Base-by-base conservation (phyloP, 2,113 vertebrate species). In the Sceloporus tristichus region DNA sequence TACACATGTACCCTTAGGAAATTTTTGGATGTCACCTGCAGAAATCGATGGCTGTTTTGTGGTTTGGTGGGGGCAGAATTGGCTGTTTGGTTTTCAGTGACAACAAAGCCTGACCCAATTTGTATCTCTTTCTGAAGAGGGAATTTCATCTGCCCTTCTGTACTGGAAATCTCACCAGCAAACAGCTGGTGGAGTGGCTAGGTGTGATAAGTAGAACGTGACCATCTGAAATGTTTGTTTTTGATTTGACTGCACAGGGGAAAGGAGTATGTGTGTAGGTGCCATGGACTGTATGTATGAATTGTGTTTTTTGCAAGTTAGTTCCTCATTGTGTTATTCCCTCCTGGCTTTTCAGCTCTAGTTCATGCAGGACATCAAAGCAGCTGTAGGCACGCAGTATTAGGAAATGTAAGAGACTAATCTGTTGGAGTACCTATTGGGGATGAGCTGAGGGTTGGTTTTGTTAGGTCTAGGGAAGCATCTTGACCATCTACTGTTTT, bases 21-120 rank as follows among this genome's bases (percentile, higher is more conserved):
- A 74, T 75, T n/a, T 42, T 84, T 59, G 34, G 9, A 59, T 21
- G 42, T 42, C 3, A 38, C 54, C 77, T 27, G 78, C 54, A 21
- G 85, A 6, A 13, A 25, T 73, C 88, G 54, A 86, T 80, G 78
- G 29, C 71, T 19, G 19, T 0, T 0, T 70, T 8, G 13, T 25
- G 27, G 18, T 14, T 62, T 25, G 2, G 48, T 11, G 10, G 5
- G 53, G 77, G 27, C 27, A 71, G 66, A 70, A n/a, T 11, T 42
- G 5, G 27, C 54, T 56, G 19, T 38, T 74, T 34, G 29, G 9
- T 71, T 71, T 56, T 21, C 27, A 9, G 27, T 27, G 3, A 70
- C 42, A n/a, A 77, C 8, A 7, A 42, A 42, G 0, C 1, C 54
- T 1, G 3, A 0, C 19, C 34, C 27, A 21, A 27, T 6, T 1